Percentiles rank a stretch among this genome's conserved stretches.
These are phyloP conservation scores for Zaprionus lineosus DNA, from an alignment of 2,888 invertebrate genomes.

Conservation along the genomic window DNA sequence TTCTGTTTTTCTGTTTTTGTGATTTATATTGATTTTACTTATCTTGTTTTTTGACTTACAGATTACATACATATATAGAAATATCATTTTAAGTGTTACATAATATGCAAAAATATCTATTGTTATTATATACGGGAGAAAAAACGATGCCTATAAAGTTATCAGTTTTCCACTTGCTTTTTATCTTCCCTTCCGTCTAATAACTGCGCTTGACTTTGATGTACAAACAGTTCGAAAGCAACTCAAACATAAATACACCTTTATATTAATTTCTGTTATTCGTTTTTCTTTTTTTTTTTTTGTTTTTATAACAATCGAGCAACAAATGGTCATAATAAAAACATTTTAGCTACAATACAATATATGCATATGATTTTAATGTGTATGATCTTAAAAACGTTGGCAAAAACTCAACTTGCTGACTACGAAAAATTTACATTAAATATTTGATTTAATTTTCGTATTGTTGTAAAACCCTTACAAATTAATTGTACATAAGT, in stretches of 20 bases:
- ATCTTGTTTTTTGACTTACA: constrained; percentile 48
- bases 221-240: constrained; percentile 39
- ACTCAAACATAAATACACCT: constrained; percentile 46
- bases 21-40: constrained; percentile 22
- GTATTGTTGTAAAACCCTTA: constrained; percentile 65
- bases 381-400: constrained; percentile 44
- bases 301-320: constrained; percentile 50
- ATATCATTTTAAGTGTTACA: constrained; percentile 62
- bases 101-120: constrained; percentile 77
- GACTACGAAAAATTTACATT: constrained; percentile 65
- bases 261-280: constrained; percentile 13
- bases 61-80: constrained; percentile 63
- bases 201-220: constrained; percentile 20
- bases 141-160: constrained; percentile 66
- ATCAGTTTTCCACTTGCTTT: constrained; percentile 42
- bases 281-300: neutral
- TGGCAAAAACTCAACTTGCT: constrained; percentile 51
- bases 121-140: constrained; percentile 66
- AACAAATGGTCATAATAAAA: constrained; percentile 74
- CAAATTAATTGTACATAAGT: constrained; percentile 73
- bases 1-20: constrained; percentile 3
- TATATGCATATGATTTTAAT: constrained; percentile 21
- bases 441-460: constrained; percentile 71
- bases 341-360: constrained; percentile 71
- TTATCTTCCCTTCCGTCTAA: constrained; percentile 17